These are phyloP conservation scores for Elachura formosa DNA, from an alignment of 2,113 vertebrate species.

Conservation along the genomic window DNA sequence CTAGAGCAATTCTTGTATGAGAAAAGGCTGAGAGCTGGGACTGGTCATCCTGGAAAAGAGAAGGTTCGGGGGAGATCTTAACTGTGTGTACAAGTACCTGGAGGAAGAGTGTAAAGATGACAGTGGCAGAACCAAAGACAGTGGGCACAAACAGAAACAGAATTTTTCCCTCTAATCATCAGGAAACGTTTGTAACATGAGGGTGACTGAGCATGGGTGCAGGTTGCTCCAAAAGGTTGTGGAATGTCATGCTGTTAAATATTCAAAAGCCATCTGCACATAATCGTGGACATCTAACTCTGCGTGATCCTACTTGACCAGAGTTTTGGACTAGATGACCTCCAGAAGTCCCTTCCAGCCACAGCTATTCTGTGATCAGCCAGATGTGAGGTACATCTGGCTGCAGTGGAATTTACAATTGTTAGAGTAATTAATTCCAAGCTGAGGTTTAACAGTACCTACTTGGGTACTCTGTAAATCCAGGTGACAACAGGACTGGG, in stretches of 20 bases:
- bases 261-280: not conserved
- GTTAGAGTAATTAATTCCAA: conserved; percentile 38
- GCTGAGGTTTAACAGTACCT: not conserved
- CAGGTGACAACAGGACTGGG: not conserved
- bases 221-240: not conserved
- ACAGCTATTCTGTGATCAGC: not conserved
- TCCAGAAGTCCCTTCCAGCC: not conserved
- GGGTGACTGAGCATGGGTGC: not conserved
- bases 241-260: not conserved
- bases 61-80: not conserved
- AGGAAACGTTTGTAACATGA: not conserved
- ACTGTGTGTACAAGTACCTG: not conserved
- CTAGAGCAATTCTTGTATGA: not conserved
- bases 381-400: not conserved
- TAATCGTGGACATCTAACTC: not conserved
- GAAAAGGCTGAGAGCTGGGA: not conserved
- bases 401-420: not conserved
- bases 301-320: not conserved
- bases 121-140: not conserved
- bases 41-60: not conserved
- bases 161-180: not conserved
- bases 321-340: not conserved
- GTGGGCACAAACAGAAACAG: not conserved
- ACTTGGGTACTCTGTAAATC: conserved; percentile 39
- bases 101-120: not conserved